phyloP scores from a whole-genome alignment of 2,888 invertebrate species.

The Magallana nippona region DNA sequence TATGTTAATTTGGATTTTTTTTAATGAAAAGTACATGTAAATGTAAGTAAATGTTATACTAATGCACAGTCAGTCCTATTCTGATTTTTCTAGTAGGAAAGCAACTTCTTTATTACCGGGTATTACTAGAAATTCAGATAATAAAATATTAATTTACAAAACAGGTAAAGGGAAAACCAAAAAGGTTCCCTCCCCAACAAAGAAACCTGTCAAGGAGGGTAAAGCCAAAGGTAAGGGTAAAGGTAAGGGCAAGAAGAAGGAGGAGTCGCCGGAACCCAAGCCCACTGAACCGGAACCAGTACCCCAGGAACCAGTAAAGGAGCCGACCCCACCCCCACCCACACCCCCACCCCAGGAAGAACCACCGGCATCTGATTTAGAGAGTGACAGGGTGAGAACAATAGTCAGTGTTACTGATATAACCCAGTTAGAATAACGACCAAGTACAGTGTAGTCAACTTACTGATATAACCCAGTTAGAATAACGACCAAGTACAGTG shows the following conservation, averaged over 20 bases:
- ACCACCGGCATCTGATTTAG: slow-evolving; percentile 43
- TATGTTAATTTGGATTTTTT: too few species aligned
- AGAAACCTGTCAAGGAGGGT: slow-evolving; percentile 60
- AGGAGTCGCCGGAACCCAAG: slow-evolving; percentile 56
- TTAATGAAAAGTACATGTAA: too few species aligned
- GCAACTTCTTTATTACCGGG: too few species aligned
- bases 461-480: neutral
- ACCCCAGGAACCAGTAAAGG: slow-evolving; percentile 51
- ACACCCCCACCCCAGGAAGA: slow-evolving; percentile 49
- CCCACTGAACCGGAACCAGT: slow-evolving; percentile 49
- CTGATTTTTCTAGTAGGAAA: too few species aligned
- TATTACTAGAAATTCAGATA: neutral
- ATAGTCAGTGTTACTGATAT: neutral
- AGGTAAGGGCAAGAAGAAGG: slow-evolving; percentile 62
- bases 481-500: neutral
- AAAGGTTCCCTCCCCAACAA: slow-evolving; percentile 56
- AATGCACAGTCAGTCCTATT: too few species aligned
- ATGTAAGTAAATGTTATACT: too few species aligned
- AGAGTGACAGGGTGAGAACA: slow-evolving; percentile 45
- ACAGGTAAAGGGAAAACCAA: slow-evolving; percentile 43
- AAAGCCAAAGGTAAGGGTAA: slow-evolving; percentile 54
- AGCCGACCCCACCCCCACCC: slow-evolving; percentile 53
- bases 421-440: too few species aligned
- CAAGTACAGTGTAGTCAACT: neutral
- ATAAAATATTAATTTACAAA: neutral